Evolutionary conservation across 2,797 vertebrate species (phyloP), one percentile per base, ranked within the genome.

Genomic region (Hapalemur alaotrensis): DNA sequence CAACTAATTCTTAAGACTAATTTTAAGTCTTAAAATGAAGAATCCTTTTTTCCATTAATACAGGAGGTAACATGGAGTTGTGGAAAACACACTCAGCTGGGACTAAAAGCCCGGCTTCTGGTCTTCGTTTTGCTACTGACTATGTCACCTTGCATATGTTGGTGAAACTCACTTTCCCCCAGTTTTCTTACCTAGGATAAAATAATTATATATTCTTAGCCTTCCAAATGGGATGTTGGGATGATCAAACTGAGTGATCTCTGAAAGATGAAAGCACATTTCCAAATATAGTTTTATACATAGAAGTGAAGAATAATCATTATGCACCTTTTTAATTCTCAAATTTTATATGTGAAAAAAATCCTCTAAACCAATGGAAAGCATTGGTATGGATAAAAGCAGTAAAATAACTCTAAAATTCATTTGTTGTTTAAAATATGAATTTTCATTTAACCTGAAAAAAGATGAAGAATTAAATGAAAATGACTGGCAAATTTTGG

Each of bases 261-360:
- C 43, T 61, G 35, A 96, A 54, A 87, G n/a, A 83, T 83, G 75
- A 97, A 98, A 98, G 96, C 95, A 97, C 96, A 96, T 95, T 96
- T 87, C 41, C 72, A 95, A 89, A 65, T 94, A 82, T 38, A 95
- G 61, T 95, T 96, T 97, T 95, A 80, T 89, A 89, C 4, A 80
- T 9, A 67, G 82, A 96, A 67, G 15, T 85, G 52, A 94, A 32
- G 15, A 89, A 88, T 85, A 80, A 93, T 50, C 76, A 84, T 87
- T 86, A 63, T 35, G 7, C 18, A 88, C 32, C 22, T 61, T 91
- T 92, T 93, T 89, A 89, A 73, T 85, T 94, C 84, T 89, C 50
- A 85, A 89, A 86, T 87, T 96, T 89, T 89, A 70, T 95, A 96
- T 67, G 14, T 50, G 50, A 90, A 76, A 90, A 91, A 63, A 18